These are phyloP conservation scores for Micromys minutus DNA, from an alignment of 2,113 vertebrate species.

Conservation along the genomic window DNA sequence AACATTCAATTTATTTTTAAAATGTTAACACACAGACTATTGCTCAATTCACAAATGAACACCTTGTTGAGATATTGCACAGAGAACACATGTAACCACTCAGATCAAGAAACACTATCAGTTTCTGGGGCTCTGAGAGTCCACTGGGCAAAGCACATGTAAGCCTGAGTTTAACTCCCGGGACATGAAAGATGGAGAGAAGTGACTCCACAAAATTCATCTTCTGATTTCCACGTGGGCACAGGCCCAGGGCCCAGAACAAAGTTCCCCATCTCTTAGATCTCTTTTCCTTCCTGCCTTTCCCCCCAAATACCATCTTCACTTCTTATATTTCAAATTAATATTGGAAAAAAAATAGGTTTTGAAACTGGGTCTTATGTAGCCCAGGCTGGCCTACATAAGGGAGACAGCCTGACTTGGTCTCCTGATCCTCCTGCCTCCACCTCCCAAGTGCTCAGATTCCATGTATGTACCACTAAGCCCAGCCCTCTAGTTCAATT, in stretches of 20 bases:
- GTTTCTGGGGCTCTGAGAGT: background rate
- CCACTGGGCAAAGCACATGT: background rate
- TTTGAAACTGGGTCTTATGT: no score
- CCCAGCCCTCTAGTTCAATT: background rate
- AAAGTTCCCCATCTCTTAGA: background rate
- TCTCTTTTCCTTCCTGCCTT: background rate
- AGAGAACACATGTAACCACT: background rate
- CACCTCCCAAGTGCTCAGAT: background rate
- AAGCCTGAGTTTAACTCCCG: background rate
- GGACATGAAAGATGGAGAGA: background rate
- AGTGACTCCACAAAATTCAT: background rate
- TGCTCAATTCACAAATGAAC: background rate
- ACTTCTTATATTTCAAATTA: background rate
- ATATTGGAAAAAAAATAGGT: background rate
- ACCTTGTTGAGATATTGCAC: conserved; percentile 6
- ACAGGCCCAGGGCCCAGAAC: background rate
- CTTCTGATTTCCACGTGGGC: background rate
- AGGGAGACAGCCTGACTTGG: background rate
- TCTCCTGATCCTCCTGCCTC: background rate
- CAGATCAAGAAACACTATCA: background rate
- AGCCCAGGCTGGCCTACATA: background rate
- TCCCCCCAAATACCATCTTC: background rate
- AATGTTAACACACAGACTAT: background rate
- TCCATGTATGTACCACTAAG: background rate
- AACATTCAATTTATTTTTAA: conserved; percentile 33